Conservation (phyloP, 2,888 invertebrate species). For the Notodonta dromedarius region DNA sequence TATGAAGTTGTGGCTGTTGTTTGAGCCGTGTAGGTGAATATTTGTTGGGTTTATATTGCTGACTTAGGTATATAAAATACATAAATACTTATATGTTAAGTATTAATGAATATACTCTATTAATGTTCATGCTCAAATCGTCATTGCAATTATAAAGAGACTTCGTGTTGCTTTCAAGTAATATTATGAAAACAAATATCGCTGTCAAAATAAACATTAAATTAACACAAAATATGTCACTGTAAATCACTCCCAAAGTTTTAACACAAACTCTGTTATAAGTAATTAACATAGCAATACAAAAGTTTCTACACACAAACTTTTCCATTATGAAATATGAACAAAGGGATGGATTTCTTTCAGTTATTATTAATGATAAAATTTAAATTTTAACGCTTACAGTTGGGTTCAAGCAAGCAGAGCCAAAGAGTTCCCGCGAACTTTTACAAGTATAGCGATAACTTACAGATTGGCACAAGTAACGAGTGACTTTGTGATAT, state of each 20-base stretch:
- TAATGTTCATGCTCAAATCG: no score
- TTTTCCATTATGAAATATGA: slow-evolving; percentile 25
- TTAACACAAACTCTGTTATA: background rate
- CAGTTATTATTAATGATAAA: slow-evolving; percentile 40
- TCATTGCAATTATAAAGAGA: background rate
- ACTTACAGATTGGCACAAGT: slow-evolving; percentile 47
- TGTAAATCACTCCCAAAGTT: background rate
- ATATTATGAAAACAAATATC: background rate
- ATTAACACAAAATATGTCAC: background rate
- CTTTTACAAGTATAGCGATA: slow-evolving; percentile 67
- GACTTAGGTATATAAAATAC: no score
- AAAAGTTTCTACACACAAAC: slow-evolving; percentile 11
- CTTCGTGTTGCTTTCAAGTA: background rate
- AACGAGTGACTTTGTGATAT: background rate
- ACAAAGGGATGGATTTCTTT: slow-evolving; percentile 31
- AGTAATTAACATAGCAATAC: background rate
- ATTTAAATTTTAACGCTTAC: slow-evolving; percentile 58
- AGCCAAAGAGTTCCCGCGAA: slow-evolving; percentile 61
- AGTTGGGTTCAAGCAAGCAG: slow-evolving; percentile 49
- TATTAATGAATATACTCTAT: no score
- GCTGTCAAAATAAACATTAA: background rate
- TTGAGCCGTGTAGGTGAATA: no score
- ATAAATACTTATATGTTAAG: no score
- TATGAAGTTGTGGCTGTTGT: no score
- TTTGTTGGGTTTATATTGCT: no score